phyloP scores from a whole-genome alignment of 2,888 invertebrate genomes.

The Drosophila testacea region DNA sequence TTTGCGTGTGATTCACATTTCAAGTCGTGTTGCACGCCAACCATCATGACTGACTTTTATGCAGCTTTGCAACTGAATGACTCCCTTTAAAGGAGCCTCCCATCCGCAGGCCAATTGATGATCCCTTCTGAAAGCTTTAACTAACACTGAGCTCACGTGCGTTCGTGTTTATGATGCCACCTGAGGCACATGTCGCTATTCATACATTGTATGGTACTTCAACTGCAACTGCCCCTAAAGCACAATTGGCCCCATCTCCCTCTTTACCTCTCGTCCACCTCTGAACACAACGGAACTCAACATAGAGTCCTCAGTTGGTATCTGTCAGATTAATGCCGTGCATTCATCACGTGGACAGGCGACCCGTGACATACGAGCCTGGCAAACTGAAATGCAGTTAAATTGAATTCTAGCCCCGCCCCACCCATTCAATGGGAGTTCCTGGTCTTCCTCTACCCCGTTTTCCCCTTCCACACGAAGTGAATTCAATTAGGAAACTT shows the following conservation, averaged over 20 bases:
- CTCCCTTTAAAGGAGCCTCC: background rate
- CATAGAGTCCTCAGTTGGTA: constrained; percentile 21
- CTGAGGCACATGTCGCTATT: constrained; percentile 32
- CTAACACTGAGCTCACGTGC: constrained; percentile 2
- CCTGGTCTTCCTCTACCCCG: background rate
- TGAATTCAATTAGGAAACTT: constrained; percentile 56
- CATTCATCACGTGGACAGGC: constrained; percentile 64
- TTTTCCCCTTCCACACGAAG: background rate
- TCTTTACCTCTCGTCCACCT: background rate
- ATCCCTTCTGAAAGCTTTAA: constrained; percentile 3
- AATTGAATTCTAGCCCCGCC: constrained; percentile 54
- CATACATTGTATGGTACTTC: constrained; percentile 14
- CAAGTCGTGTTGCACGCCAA: background rate
- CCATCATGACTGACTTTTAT: background rate
- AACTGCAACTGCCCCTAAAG: constrained; percentile 1
- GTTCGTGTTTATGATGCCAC: constrained; percentile 21
- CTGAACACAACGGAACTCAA: background rate
- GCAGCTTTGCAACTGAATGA: constrained; percentile 9
- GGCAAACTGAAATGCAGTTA: constrained; percentile 48
- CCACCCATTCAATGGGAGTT: background rate
- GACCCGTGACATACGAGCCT: constrained; percentile 33
- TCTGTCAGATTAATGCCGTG: constrained; percentile 65
- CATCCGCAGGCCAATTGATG: constrained; percentile 9
- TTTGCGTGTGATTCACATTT: constrained; percentile 33
- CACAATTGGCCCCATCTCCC: constrained; percentile 4